Evolutionary conservation across 2,113 vertebrate species (phyloP), one percentile per base, ranked within the genome.

Genomic region (Nannospalax galili): DNA sequence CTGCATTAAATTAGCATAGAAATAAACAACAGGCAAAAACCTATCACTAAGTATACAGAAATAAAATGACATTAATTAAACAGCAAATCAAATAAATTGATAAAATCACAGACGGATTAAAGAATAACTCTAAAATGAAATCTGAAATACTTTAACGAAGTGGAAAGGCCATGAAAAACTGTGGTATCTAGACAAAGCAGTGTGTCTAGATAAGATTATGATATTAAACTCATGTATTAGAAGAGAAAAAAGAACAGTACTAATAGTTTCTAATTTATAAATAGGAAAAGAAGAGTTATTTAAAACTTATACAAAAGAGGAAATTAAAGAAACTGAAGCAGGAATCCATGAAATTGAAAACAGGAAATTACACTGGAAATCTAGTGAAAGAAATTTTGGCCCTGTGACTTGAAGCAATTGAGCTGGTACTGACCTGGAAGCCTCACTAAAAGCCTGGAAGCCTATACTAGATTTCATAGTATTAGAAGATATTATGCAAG

Each of bases 231-330:
- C 0, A 14, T 64, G 15, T 1, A 62, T 85, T 94, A 80, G 9
- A 75, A 75, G 28, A 92, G 12, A 92, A 37, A 20, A 67, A 80
- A 45, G 35, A 85, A 40, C 12, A 88, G 7, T 62, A 52, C 42
- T 32, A 7, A 81, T 24, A 87, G 4, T 8, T 12, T 79, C 7
- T 20, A 60, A 3, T 28, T 67, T 67, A 69, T 9, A 1, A 89
- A 40, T 72, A 93, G 70, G 45, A 80, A 67, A 84, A 94, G 84
- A 84, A 40, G 28, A 89, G 24, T 35, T 60, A 79, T 48, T n/a
- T 73, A 79, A 75, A 8, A 35, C 32, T 45, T 70, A 89, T 26
- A 32, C 4, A 91, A 86, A 5, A 81, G 42, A 64, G 77, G 1
- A 62, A 86, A 42, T 14, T 62, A 22, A 56, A 92, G 56, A 22